Percentiles rank a stretch among this genome's conserved stretches.
Evolutionary conservation across 2,888 invertebrate species (phyloP).

Genomic region (Capitulum mitella): DNA sequence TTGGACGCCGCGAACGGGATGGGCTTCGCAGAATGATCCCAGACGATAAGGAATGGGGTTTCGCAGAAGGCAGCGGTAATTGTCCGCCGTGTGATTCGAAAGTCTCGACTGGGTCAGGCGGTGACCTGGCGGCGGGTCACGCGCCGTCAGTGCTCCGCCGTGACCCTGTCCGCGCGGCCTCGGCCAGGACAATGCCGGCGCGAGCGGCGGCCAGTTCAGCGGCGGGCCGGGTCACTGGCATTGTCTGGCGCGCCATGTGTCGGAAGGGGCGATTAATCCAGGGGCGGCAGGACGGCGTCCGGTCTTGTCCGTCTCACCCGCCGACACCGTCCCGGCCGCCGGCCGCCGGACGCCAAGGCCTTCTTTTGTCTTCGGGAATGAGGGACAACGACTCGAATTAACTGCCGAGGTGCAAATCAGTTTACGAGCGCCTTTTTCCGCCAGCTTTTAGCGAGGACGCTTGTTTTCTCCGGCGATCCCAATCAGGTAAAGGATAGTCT

Average conservation of each 20-base stretch:
- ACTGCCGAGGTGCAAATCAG: slow-evolving; percentile 14
- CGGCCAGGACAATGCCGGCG: background rate
- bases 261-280: background rate
- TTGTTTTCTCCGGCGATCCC: background rate
- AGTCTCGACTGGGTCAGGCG: too few species aligned
- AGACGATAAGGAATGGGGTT: too few species aligned
- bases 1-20: too few species aligned
- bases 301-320: background rate
- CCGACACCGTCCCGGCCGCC: background rate
- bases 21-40: too few species aligned
- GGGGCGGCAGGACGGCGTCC: background rate
- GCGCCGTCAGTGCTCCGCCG: too few species aligned
- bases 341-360: slow-evolving; percentile 1
- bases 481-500: background rate
- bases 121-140: too few species aligned
- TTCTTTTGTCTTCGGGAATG: background rate
- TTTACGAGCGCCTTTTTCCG: slow-evolving; percentile 12
- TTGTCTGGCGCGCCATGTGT: slow-evolving; percentile 2
- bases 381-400: background rate
- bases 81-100: too few species aligned
- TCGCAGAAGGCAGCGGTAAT: too few species aligned
- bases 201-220: background rate
- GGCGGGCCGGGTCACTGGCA: background rate
- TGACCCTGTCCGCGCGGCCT: background rate
- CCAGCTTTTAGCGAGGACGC: background rate